These are phyloP conservation scores for Circaetus cinerascens DNA, from an alignment of 2,113 vertebrate species.

Conservation along the genomic window DNA sequence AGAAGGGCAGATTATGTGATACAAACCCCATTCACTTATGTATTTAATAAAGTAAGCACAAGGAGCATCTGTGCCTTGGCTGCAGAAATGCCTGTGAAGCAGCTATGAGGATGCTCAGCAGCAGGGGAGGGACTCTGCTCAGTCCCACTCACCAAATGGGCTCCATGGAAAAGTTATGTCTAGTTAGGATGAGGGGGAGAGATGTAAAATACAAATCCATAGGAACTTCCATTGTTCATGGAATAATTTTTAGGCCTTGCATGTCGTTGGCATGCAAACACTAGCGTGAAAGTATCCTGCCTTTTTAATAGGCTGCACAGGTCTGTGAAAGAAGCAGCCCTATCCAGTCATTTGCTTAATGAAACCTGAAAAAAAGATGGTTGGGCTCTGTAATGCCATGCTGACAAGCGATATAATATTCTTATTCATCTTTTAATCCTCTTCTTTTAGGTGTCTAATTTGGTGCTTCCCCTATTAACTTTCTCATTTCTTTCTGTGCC, in stretches of 20 bases:
- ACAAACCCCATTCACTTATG: neutral
- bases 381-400: neutral
- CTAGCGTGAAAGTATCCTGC: neutral
- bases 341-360: neutral
- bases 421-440: neutral
- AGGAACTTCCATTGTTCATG: neutral
- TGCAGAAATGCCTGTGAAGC: neutral
- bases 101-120: neutral
- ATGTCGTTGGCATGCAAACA: neutral
- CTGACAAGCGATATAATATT: neutral
- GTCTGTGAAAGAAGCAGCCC: neutral
- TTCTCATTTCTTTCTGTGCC: neutral
- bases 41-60: neutral
- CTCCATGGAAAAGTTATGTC: neutral
- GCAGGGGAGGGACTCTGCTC: neutral
- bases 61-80: neutral
- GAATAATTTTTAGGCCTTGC: neutral
- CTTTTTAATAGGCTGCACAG: neutral
- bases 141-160: neutral
- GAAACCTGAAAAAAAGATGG: neutral
- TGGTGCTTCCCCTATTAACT: conserved; percentile 15
- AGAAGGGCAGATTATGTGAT: neutral
- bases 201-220: neutral
- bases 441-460: conserved; percentile 8
- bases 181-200: neutral